These are phyloP conservation scores for Cistogaster globosa DNA, from an alignment of 2,888 invertebrate genomes.

Conservation along the genomic window DNA sequence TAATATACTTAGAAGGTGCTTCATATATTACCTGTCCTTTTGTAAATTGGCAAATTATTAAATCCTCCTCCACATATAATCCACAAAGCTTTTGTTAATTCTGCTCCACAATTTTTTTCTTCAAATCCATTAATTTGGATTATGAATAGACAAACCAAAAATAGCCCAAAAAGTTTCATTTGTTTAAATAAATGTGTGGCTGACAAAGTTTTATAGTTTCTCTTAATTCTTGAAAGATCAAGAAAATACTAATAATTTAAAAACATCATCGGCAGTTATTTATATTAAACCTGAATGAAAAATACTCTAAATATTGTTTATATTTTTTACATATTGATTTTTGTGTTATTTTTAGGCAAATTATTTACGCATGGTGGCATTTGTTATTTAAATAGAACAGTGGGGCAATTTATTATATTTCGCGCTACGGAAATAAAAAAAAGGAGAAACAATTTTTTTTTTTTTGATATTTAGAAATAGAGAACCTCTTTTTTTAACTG, in stretches of 20 bases:
- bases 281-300: conserved; percentile 18
- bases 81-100: conserved; percentile 19
- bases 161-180: conserved; percentile 31
- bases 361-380: not conserved
- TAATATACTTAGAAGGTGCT: not conserved
- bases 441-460: too few species aligned
- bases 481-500: too few species aligned
- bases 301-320: not conserved
- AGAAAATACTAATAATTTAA: conserved; percentile 5
- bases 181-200: not conserved
- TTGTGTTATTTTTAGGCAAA: not conserved
- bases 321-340: not conserved
- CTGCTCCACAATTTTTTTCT: conserved; percentile 13
- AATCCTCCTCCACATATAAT: conserved; percentile 19
- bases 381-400: not conserved
- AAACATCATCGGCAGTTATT: conserved; percentile 13
- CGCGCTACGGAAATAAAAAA: too few species aligned
- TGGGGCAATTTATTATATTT: not conserved
- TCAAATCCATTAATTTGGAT: not conserved
- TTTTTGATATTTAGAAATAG: too few species aligned
- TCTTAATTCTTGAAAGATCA: not conserved
- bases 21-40: conserved; percentile 45
- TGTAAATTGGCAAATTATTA: conserved; percentile 8
- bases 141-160: conserved; percentile 3
- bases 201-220: not conserved